These are phyloP conservation scores for Choristoneura rosaceana DNA, from an alignment of 2,888 invertebrate genomes.

Conservation along the genomic window DNA sequence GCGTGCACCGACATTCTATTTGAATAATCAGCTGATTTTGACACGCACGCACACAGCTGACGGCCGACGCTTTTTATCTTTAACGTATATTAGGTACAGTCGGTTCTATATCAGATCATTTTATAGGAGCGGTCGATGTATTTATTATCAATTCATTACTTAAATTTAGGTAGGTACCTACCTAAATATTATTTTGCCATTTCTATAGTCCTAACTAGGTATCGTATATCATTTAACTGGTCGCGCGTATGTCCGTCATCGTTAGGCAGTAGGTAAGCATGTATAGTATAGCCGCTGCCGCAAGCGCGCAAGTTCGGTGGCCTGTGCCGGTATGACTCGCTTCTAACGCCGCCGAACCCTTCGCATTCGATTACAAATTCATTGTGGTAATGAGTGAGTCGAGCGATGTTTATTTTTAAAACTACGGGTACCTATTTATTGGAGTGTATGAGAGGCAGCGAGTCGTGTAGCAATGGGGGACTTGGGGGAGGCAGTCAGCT, in stretches of 20 bases:
- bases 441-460: conserved; percentile 9
- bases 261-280: not conserved
- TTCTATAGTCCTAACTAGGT: conserved; percentile 35
- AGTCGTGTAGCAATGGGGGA: conserved; percentile 34
- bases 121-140: conserved; percentile 8
- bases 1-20: conserved; percentile 69
- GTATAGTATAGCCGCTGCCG: conserved; percentile 18
- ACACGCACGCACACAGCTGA: conserved; percentile 85
- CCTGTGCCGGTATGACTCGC: conserved; percentile 56
- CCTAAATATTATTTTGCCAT: not conserved
- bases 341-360: conserved; percentile 44
- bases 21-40: conserved; percentile 87
- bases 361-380: conserved; percentile 6
- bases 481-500: conserved; percentile 58
- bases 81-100: conserved; percentile 37
- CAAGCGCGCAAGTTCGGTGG: conserved; percentile 54
- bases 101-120: conserved; percentile 4
- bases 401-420: conserved; percentile 1
- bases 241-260: not conserved
- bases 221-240: not conserved
- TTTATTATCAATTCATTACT: not conserved
- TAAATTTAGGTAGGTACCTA: not conserved
- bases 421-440: not conserved
- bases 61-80: conserved; percentile 76
- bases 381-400: not conserved